phyloP scores from a whole-genome alignment of 2,888 invertebrate species.

The Volucella inflata region DNA sequence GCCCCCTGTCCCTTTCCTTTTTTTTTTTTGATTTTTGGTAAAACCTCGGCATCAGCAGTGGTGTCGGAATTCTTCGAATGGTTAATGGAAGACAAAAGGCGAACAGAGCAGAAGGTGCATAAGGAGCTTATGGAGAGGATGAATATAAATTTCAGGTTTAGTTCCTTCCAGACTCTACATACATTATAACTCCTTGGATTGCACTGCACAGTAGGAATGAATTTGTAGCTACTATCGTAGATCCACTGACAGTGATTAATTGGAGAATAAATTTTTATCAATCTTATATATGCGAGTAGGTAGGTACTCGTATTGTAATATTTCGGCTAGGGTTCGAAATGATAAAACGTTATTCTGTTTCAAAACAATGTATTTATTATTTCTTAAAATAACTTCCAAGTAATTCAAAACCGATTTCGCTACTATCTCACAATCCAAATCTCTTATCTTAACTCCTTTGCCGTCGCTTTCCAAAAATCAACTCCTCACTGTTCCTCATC shows the following conservation, averaged over 20 bases:
- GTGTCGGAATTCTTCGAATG: conserved; percentile 13
- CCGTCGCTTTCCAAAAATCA: no score
- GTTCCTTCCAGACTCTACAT: conserved; percentile 5
- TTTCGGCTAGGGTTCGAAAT: no score
- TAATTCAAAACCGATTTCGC: no score
- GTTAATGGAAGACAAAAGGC: conserved; percentile 18
- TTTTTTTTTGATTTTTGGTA: background rate
- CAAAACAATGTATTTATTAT: no score
- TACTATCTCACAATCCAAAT: no score
- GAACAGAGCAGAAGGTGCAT: conserved; percentile 57
- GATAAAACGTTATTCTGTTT: no score
- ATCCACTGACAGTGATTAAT: conserved; percentile 41
- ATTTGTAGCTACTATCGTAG: background rate
- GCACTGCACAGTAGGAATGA: background rate
- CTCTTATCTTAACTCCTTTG: no score
- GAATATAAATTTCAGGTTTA: conserved; percentile 35
- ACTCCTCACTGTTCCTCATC: no score
- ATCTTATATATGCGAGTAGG: no score
- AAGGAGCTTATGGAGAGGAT: conserved; percentile 32
- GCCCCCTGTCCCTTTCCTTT: background rate
- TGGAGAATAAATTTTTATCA: conserved; percentile 48
- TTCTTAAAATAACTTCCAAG: no score
- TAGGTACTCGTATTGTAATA: no score
- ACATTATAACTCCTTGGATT: conserved; percentile 1
- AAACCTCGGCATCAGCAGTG: background rate